These are phyloP conservation scores for Metellina segmentata DNA, from an alignment of 2,888 invertebrate species.

Conservation along the genomic window DNA sequence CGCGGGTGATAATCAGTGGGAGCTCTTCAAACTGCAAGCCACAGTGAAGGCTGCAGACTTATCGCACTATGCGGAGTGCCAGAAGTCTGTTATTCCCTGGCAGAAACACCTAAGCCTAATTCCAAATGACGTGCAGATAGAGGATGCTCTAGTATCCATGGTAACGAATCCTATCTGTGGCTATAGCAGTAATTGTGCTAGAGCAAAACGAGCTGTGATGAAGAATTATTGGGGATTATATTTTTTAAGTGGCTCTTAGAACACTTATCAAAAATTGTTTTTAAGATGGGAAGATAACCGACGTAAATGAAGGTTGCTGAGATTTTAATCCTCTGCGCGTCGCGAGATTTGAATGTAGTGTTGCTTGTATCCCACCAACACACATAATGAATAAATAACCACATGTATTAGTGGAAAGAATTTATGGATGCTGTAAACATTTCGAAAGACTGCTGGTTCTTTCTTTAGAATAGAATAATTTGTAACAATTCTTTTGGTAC, in stretches of 20 bases:
- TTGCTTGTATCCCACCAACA: too few relatives aligned
- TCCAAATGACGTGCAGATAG: constrained; percentile 40
- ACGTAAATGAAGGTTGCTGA: neutral
- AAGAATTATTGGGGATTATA: constrained; percentile 32
- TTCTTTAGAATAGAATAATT: too few relatives aligned
- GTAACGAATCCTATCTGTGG: constrained; percentile 24
- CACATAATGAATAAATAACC: too few relatives aligned
- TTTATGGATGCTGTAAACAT: too few relatives aligned
- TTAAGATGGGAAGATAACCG: neutral
- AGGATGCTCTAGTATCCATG: constrained; percentile 32
- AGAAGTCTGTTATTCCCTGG: neutral
- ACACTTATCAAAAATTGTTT: too few relatives aligned
- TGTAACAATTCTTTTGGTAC: too few relatives aligned
- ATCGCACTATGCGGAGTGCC: neutral
- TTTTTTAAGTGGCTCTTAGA: too few relatives aligned
- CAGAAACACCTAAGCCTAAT: constrained; percentile 39
- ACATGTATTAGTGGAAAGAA: too few relatives aligned
- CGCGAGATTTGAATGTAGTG: too few relatives aligned
- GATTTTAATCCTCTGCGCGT: too few relatives aligned
- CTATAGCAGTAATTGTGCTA: constrained; percentile 9
- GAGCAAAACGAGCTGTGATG: constrained; percentile 19
- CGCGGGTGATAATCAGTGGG: constrained; percentile 2
- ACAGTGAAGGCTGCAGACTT: constrained; percentile 14
- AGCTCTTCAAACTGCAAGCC: constrained; percentile 19
- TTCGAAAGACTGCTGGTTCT: too few relatives aligned